Base-by-base conservation (phyloP, 1,140 invertebrate species). In the Ostrea denselamellosa region DNA sequence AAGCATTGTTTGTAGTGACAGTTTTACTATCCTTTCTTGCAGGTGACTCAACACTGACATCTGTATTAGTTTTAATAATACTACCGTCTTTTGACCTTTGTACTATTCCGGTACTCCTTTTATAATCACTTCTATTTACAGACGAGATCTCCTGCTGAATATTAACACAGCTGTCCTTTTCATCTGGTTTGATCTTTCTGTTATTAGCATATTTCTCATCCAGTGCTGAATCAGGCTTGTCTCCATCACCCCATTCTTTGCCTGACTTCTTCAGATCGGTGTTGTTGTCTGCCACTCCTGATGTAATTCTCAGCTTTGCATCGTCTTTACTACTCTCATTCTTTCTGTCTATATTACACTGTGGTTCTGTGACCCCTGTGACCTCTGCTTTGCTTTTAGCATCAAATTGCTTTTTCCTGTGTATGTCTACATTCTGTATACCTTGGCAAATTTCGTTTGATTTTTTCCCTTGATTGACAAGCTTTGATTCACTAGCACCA, bases 401-500 rank as follows among this genome's bases (percentile, higher is more conserved):
- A 22, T 77, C 12, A 77, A 25, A 77, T 77, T 77, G 68, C 68
- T 77, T 77, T 77, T 77, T 77, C 68, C 68, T 77, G 68, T 77
- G 68, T 77, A 8, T 34, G 68, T 34, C 22, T 77, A 77, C 9
- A 25, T 10, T 10, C 28, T 14, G 28, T 77, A 25, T 77, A 77
- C 68, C 68, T 77, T 77, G 68, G 68, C 68, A 77, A 22, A 77
- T 77, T 34, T 77, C 68, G 28, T 77, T 77, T 77, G 68, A 77
- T 77, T 77, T 25, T 77, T 77, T 77, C 28, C 14, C 68, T 77
- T 77, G 68, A 77, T 77, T 77, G 68, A 77, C 68, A 77, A 77
- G 68, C 28, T 77, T 77, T 77, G 68, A 77, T 77, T 77, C 25
- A 9, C 28, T 77, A 10, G 68, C 68, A 77, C 68, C 10, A 14